These are phyloP conservation scores for Psittacula echo DNA, from an alignment of 2,797 vertebrate species.

Conservation along the genomic window DNA sequence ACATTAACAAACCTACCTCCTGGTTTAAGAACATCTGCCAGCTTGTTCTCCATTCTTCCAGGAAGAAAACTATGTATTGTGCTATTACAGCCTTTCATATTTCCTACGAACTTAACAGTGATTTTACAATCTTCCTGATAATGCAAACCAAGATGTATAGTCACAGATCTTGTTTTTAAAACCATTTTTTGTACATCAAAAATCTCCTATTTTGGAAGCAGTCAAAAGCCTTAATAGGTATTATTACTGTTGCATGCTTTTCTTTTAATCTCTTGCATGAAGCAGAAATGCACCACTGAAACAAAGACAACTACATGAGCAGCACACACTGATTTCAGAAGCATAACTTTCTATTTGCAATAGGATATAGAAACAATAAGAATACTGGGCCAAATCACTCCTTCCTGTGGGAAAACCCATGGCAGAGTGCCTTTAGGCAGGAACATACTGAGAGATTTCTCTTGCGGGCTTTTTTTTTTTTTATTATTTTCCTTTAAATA, in stretches of 20 bases:
- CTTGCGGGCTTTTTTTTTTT: background rate
- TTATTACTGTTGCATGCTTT: background rate
- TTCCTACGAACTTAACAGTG: background rate
- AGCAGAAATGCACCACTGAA: conserved; percentile 25
- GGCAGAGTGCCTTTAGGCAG: conserved; percentile 49
- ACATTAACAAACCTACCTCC: background rate
- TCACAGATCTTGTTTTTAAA: background rate
- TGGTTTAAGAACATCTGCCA: background rate
- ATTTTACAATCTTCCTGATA: background rate
- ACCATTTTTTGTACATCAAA: background rate
- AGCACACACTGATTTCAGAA: conserved; percentile 25
- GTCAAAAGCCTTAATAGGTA: background rate
- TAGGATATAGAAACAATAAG: conserved; percentile 74
- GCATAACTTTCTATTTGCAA: conserved; percentile 61
- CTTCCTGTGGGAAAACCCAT: conserved; percentile 69
- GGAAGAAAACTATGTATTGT: background rate
- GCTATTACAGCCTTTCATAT: background rate
- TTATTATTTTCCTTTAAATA: background rate
- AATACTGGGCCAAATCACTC: conserved; percentile 66
- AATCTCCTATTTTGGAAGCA: background rate
- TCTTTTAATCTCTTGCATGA: background rate
- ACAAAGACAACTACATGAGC: conserved; percentile 23
- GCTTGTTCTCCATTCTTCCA: background rate
- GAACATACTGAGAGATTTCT: conserved; percentile 36
- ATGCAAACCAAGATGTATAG: background rate